Conservation (phyloP, 2,888 invertebrate species). For the Exocentrus adspersus region DNA sequence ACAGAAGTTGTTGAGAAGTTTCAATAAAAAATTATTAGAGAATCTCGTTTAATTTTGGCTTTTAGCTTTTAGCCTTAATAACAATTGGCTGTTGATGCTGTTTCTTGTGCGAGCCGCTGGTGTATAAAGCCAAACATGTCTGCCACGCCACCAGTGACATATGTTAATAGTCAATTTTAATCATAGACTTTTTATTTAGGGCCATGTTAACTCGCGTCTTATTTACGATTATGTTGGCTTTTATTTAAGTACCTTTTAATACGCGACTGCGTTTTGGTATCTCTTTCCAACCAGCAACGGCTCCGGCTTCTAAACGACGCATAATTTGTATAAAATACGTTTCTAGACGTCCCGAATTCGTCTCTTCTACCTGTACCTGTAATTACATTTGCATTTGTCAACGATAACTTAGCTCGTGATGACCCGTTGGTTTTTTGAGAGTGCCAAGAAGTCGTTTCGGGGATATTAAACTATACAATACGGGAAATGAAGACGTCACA, state of each 20-base stretch:
- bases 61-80: no score
- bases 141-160: slow-evolving; percentile 26
- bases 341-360: slow-evolving; percentile 10
- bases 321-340: slow-evolving; percentile 18
- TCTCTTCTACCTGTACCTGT: slow-evolving; percentile 28
- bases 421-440: slow-evolving; percentile 1
- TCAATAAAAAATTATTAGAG: no score
- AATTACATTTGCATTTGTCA: slow-evolving; percentile 50
- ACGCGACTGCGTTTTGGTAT: slow-evolving; percentile 4
- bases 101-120: slow-evolving; percentile 5
- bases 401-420: slow-evolving; percentile 38
- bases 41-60: no score
- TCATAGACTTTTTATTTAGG: slow-evolving; percentile 26
- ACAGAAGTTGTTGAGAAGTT: no score
- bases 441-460: neutral
- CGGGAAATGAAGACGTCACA: neutral
- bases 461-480: neutral
- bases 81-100: no score
- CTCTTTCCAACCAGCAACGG: neutral
- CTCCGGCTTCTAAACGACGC: slow-evolving; percentile 10
- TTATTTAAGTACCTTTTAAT: slow-evolving; percentile 26
- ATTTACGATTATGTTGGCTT: slow-evolving; percentile 22
- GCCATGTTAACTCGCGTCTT: slow-evolving; percentile 23
- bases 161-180: slow-evolving; percentile 29
- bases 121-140: slow-evolving; percentile 14